These are phyloP conservation scores for Mythimna ferrago DNA, from an alignment of 2,888 invertebrate genomes.

Conservation along the genomic window DNA sequence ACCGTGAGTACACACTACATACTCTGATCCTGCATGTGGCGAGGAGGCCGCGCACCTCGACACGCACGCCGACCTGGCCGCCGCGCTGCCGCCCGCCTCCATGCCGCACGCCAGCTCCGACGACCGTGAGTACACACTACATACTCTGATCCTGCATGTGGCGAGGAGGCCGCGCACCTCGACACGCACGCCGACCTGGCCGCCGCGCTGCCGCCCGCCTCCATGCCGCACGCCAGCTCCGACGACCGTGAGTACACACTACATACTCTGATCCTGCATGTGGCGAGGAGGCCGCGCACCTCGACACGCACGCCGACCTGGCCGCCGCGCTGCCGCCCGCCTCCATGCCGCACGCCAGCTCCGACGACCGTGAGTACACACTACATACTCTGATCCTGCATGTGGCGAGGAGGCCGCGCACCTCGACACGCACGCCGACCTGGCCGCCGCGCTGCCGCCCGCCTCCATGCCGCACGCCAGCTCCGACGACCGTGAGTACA, in stretches of 20 bases:
- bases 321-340: conserved; percentile 88
- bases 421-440: conserved; percentile 94
- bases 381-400: neutral
- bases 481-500: conserved; percentile 64
- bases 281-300: conserved; percentile 95
- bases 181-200: conserved; percentile 94
- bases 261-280: neutral
- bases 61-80: conserved; percentile 93
- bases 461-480: conserved; percentile 76
- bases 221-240: conserved; percentile 71
- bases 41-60: conserved; percentile 95
- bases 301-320: conserved; percentile 94
- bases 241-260: conserved; percentile 61
- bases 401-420: conserved; percentile 94
- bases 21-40: conserved; percentile 81
- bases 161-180: conserved; percentile 94
- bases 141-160: conserved; percentile 72
- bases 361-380: conserved; percentile 63
- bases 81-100: conserved; percentile 85
- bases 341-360: conserved; percentile 72
- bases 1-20: conserved; percentile 55
- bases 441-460: conserved; percentile 89
- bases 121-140: conserved; percentile 57
- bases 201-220: conserved; percentile 85
- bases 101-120: conserved; percentile 70